Base-by-base conservation (phyloP, 1,140 invertebrate genomes). In the Leguminivora glycinivorella region DNA sequence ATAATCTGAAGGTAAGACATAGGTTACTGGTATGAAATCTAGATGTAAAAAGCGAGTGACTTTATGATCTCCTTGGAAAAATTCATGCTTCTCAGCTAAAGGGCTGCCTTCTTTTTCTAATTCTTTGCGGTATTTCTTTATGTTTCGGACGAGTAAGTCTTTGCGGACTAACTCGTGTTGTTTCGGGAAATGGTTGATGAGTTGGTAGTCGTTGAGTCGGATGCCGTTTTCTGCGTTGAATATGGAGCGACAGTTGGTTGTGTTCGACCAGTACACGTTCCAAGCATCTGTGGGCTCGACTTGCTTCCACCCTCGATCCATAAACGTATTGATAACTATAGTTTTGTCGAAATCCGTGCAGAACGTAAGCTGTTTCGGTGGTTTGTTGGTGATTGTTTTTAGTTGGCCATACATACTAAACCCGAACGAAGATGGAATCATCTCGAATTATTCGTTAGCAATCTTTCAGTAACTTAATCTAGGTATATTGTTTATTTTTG, bases 11-110 rank as follows among this genome's bases (percentile, higher is more conserved):
- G 98, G 98, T 69, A 99, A 90, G 68, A 98, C 97, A 87, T 98
- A 99, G 0, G 98, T 98, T 0, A 97, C 94, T 1, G 98, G 98
- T 71, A 99, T 96, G 82, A 98, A 98, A 91, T 98, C 97, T 84
- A 97, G 90, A 82, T 97, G 94, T 1, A 96, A 77, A 85, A 97
- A 96, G 85, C 96, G 95, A 10, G 95, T 94, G 74, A 95, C 93
- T 40, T 95, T 94, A 74, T 96, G 94, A 24, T 94, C 94, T 78
- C 95, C 78, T 24, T 90, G 76, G 1, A 74, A 70, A 0, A 90
- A 85, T 60, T 93, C 92, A 0, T 83, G 79, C 79, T 94, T 93
- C 83, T 98, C 96, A 0, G 97, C 97, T 52, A 99, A 83, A 0
- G 95, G 94, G 91, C 95, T 98, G 22, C 96, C 96, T 85, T 98